A percentile compares a stretch with the other conserved stretches of the same genome.
phyloP scores from a whole-genome alignment of 2,113 vertebrate genomes.

The Silurus meridionalis region DNA sequence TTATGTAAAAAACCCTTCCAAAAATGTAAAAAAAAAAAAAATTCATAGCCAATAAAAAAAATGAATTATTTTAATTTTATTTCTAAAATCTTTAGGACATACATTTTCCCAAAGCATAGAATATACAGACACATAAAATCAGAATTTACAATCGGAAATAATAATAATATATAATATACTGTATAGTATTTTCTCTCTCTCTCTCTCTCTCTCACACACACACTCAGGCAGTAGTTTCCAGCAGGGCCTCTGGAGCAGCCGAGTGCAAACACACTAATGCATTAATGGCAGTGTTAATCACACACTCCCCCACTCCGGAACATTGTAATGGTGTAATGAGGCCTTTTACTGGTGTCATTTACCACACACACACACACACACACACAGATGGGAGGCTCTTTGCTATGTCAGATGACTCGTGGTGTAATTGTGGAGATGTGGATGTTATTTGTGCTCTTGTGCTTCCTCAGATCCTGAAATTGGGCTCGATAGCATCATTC shows the following conservation, averaged over 20 bases:
- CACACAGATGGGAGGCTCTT: too few relatives aligned
- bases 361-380: constrained; percentile 1
- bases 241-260: neutral
- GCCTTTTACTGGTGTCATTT: constrained; percentile 45
- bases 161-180: too few relatives aligned
- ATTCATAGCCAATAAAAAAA: too few relatives aligned
- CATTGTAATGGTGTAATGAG: constrained; percentile 35
- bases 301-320: constrained; percentile 18
- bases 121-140: too few relatives aligned
- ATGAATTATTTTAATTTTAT: too few relatives aligned
- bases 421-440: constrained; percentile 12
- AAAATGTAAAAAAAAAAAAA: too few relatives aligned
- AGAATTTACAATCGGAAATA: too few relatives aligned
- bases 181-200: neutral
- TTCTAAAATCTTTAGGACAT: too few relatives aligned
- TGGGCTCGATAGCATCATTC: constrained; percentile 88
- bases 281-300: constrained; percentile 48
- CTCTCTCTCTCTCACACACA: neutral
- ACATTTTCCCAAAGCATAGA: too few relatives aligned
- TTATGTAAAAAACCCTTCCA: neutral
- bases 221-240: neutral
- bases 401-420: neutral
- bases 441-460: neutral
- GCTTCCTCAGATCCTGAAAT: constrained; percentile 84
- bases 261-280: constrained; percentile 47